Evolutionary conservation across 2,888 invertebrate species (phyloP).

Genomic region (Ophion ellenae): DNA sequence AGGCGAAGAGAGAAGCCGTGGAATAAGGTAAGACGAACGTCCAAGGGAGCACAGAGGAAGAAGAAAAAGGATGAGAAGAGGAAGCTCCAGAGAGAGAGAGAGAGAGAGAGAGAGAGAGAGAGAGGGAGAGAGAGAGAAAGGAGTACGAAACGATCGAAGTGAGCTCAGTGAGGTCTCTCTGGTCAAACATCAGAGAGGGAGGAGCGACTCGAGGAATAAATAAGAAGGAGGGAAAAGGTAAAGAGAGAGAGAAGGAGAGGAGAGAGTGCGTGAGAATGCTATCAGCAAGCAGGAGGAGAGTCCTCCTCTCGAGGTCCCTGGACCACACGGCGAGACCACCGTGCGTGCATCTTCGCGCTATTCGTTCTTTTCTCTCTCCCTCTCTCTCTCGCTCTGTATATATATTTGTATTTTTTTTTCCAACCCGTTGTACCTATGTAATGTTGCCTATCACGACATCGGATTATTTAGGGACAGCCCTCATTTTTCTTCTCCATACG

Average conservation of each 20-base stretch:
- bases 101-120: slow-evolving; percentile 47
- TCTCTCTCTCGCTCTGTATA: slow-evolving; percentile 49
- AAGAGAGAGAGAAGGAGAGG: slow-evolving; percentile 33
- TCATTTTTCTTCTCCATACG: too few species aligned
- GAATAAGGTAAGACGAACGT: slow-evolving; percentile 43
- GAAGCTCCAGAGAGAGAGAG: slow-evolving; percentile 49
- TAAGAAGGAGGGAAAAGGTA: slow-evolving; percentile 58
- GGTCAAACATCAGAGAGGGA: slow-evolving; percentile 60
- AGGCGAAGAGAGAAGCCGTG: slow-evolving; percentile 47
- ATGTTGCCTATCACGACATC: too few species aligned
- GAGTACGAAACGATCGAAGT: slow-evolving; percentile 63
- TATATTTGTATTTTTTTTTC: too few species aligned
- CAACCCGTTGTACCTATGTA: too few species aligned
- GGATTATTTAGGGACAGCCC: too few species aligned
- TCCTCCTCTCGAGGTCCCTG: slow-evolving; percentile 64
- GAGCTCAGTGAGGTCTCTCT: slow-evolving; percentile 71
- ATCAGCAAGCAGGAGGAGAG: slow-evolving; percentile 66
- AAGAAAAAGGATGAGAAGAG: slow-evolving; percentile 10
- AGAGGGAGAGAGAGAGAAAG: slow-evolving; percentile 43
- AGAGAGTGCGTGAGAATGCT: slow-evolving; percentile 69
- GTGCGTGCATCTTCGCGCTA: slow-evolving; percentile 75
- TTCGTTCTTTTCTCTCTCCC: slow-evolving; percentile 30
- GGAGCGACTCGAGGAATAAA: slow-evolving; percentile 63
- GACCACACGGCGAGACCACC: slow-evolving; percentile 83
- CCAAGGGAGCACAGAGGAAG: slow-evolving; percentile 47